Base-by-base conservation (phyloP, 2,113 vertebrate species). In the Herpailurus yagouaroundi region DNA sequence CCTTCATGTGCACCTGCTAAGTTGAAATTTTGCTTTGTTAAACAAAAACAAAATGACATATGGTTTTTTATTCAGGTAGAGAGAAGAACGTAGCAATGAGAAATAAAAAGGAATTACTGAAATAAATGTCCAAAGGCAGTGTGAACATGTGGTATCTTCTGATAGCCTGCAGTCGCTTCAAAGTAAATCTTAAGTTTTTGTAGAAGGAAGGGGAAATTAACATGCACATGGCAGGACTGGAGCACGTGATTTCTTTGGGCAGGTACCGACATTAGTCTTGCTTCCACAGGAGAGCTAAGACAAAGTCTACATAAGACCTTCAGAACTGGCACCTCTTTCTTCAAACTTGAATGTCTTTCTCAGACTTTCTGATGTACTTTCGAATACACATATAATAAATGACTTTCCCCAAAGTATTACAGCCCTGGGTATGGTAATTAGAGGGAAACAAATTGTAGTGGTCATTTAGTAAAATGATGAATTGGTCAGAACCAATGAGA, bases 381-480 rank as follows among this genome's bases (percentile, higher is more conserved):
- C 36, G 60, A 60, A 64, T 21, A 27, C 11, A 76, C 19, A 57
- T 41, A 66, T 45, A 91, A 95, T 93, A 80, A 95, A 93, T 93
- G 52, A 66, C 66, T 89, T 84, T 91, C 8, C 55, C 48, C n/a
- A 69, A 87, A 55, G 69, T 38, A 50, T 27, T 48, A 6, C 89
- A 80, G 31, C 7, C 16, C 25, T 52, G 45, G 63, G 48, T 48
- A 57, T 79, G 68, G 69, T 68, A 90, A 94, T 81, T 36, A 76
- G 57, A 84, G 29, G 55, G 64, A 76, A 95, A 60, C 9, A 83
- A 87, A 97, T 77, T 82, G 27, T 23, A 52, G 21, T 79, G 88
- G 55, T 80, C 68, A 64, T 93, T 93, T 89, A 95, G 66, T 48
- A 60, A 80, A 82, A 83, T 90, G 94, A 97, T 48, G 31, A 90